These are phyloP conservation scores for Antechinus flavipes DNA, from an alignment of 2,113 vertebrate species.

Conservation along the genomic window DNA sequence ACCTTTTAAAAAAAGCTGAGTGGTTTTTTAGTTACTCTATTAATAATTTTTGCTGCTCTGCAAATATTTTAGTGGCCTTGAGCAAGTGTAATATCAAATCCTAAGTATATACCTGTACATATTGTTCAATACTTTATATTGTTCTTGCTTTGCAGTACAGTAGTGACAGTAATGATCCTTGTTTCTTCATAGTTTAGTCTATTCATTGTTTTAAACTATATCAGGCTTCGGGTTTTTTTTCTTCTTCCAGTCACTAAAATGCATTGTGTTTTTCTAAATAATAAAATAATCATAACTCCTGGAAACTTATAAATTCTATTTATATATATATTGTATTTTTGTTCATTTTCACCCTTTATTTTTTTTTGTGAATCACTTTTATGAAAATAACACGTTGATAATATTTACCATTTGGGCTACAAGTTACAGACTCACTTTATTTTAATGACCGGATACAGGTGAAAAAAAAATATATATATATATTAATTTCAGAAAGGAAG, in stretches of 20 bases:
- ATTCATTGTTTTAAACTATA: conserved; percentile 75
- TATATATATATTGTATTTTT: conserved; percentile 78
- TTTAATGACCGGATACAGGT: conserved; percentile 15
- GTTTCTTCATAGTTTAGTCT: conserved; percentile 73
- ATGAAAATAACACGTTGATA: conserved; percentile 54
- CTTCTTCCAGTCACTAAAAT: conserved; percentile 61
- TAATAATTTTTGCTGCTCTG: conserved; percentile 56
- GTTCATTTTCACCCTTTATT: conserved; percentile 63
- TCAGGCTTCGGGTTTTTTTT: conserved; percentile 72
- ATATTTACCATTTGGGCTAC: conserved; percentile 19
- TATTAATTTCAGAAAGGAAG: conserved; percentile 46
- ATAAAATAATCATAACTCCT: conserved; percentile 76
- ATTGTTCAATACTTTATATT: conserved; percentile 75
- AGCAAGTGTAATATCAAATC: conserved; percentile 72
- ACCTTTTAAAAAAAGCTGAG: conserved; percentile 43
- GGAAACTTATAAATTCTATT: conserved; percentile 81
- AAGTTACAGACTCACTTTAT: background rate
- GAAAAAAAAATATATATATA: background rate
- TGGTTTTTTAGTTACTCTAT: conserved; percentile 55
- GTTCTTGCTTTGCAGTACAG: conserved; percentile 61
- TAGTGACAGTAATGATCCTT: conserved; percentile 53
- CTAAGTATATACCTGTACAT: conserved; percentile 68
- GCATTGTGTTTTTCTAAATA: conserved; percentile 75
- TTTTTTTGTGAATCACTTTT: conserved; percentile 53
- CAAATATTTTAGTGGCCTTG: conserved; percentile 80